phyloP scores from a whole-genome alignment of 2,888 invertebrate genomes.

The Elysia crispata region DNA sequence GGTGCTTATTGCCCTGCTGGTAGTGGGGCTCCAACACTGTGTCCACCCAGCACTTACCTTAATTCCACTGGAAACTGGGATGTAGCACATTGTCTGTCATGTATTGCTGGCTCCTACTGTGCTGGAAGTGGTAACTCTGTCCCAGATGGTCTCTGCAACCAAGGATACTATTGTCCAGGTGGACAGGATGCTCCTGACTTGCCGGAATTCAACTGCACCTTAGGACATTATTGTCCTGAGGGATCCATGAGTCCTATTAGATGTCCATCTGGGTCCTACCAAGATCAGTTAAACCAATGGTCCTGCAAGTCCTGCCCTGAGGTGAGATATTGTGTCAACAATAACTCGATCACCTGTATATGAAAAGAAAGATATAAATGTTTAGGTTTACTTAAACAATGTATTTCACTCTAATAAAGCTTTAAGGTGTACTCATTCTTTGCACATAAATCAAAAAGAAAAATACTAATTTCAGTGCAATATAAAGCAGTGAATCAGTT shows the following conservation, averaged over 20 bases:
- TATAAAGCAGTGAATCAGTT: too few species aligned
- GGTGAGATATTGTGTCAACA: too few species aligned
- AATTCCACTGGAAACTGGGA: slow-evolving; percentile 68
- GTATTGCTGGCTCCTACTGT: slow-evolving; percentile 68
- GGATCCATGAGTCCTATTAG: slow-evolving; percentile 63
- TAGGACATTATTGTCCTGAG: slow-evolving; percentile 71
- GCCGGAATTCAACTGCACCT: slow-evolving; percentile 68
- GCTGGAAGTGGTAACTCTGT: slow-evolving; percentile 63
- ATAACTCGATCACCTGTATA: too few species aligned
- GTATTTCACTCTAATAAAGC: too few species aligned
- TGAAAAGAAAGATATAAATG: too few species aligned
- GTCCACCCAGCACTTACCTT: slow-evolving; percentile 64
- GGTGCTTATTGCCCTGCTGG: slow-evolving; percentile 68
- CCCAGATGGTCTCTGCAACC: slow-evolving; percentile 67
- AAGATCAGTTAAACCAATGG: slow-evolving; percentile 68
- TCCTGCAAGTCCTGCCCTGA: slow-evolving; percentile 72
- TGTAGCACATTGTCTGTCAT: slow-evolving; percentile 61
- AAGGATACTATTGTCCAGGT: slow-evolving; percentile 74
- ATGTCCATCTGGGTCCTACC: slow-evolving; percentile 70
- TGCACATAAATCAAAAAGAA: too few species aligned
- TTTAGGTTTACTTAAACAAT: too few species aligned
- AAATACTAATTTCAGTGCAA: too few species aligned
- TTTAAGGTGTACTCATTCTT: too few species aligned
- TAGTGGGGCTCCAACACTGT: slow-evolving; percentile 60
- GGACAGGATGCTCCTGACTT: slow-evolving; percentile 67